These are phyloP conservation scores for Drosophila kambysellisi DNA, from an alignment of 2,888 invertebrate species.

Conservation along the genomic window DNA sequence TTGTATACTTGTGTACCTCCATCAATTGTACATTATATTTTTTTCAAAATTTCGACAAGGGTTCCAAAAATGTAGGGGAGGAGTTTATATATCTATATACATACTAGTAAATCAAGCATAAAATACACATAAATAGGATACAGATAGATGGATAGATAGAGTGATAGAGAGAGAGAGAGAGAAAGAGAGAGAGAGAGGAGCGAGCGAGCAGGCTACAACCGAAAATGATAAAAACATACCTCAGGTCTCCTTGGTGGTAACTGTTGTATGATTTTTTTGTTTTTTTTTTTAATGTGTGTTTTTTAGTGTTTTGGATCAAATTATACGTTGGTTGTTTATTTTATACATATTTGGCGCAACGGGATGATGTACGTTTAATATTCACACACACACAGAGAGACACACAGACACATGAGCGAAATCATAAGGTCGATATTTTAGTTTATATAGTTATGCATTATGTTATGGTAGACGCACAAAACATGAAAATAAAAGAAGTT, in stretches of 20 bases:
- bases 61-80: slow-evolving; percentile 34
- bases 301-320: slow-evolving; percentile 46
- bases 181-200: slow-evolving; percentile 29
- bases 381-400: slow-evolving; percentile 26
- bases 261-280: slow-evolving; percentile 85
- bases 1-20: slow-evolving; percentile 67
- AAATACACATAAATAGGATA: slow-evolving; percentile 48
- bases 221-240: slow-evolving; percentile 88
- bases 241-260: slow-evolving; percentile 95
- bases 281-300: slow-evolving; percentile 41
- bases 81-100: slow-evolving; percentile 31
- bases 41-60: slow-evolving; percentile 58
- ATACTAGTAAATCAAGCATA: slow-evolving; percentile 63
- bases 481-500: slow-evolving; percentile 71
- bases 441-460: slow-evolving; percentile 39
- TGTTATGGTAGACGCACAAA: slow-evolving; percentile 71
- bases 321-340: slow-evolving; percentile 60
- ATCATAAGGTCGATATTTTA: slow-evolving; percentile 55
- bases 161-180: slow-evolving; percentile 19
- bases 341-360: slow-evolving; percentile 54
- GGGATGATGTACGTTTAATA: slow-evolving; percentile 56
- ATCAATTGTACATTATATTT: slow-evolving; percentile 24
- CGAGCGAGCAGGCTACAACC: slow-evolving; percentile 70
- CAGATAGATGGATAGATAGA: slow-evolving; percentile 15
- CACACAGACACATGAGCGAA: slow-evolving; percentile 53